These are phyloP conservation scores for Mus caroli DNA, from an alignment of 2,797 vertebrate genomes.

Conservation along the genomic window DNA sequence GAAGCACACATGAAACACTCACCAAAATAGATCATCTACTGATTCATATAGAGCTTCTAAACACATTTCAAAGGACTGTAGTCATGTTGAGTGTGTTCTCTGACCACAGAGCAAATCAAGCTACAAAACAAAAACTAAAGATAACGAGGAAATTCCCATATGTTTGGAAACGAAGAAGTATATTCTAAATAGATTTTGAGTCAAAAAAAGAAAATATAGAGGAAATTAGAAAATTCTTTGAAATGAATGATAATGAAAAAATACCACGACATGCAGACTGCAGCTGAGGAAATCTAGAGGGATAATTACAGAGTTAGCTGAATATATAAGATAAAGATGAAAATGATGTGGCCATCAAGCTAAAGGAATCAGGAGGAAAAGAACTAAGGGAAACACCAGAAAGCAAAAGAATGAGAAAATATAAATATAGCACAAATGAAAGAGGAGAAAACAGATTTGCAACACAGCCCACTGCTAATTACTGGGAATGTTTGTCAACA, in stretches of 20 bases:
- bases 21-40: slow-evolving; percentile 72
- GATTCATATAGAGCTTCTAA: slow-evolving; percentile 66
- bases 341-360: slow-evolving; percentile 36
- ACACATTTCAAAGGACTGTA: slow-evolving; percentile 67
- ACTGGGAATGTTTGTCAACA: slow-evolving; percentile 33
- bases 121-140: slow-evolving; percentile 60
- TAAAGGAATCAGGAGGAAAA: slow-evolving; percentile 24
- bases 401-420: not conserved
- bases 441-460: slow-evolving; percentile 5
- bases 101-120: slow-evolving; percentile 67
- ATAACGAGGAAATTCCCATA: slow-evolving; percentile 47
- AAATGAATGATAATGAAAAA: slow-evolving; percentile 65
- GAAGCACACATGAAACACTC: slow-evolving; percentile 58
- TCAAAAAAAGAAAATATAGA: slow-evolving; percentile 50
- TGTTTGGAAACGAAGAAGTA: slow-evolving; percentile 70
- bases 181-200: slow-evolving; percentile 65
- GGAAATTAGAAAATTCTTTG: slow-evolving; percentile 61
- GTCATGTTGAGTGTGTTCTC: slow-evolving; percentile 47
- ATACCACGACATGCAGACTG: slow-evolving; percentile 51
- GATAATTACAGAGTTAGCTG: slow-evolving; percentile 54
- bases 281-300: slow-evolving; percentile 47
- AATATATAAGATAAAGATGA: slow-evolving; percentile 21
- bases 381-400: not conserved
- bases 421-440: slow-evolving; percentile 17
- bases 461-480: slow-evolving; percentile 22